These are phyloP conservation scores for Stomatorhinus ivindoensis DNA, from an alignment of 2,113 vertebrate genomes.

Conservation along the genomic window DNA sequence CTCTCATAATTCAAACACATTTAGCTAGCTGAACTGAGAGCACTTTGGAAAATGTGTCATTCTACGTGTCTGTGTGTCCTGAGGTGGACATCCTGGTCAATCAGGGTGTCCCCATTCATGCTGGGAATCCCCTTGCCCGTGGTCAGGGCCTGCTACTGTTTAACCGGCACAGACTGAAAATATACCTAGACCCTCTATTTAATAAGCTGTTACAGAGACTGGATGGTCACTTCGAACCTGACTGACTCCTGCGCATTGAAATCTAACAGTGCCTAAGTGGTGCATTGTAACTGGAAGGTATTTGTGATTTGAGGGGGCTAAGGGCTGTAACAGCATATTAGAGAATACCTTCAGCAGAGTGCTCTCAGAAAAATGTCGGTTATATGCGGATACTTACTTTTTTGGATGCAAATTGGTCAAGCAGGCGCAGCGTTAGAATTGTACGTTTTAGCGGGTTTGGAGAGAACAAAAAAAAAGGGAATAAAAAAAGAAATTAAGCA, in stretches of 20 bases:
- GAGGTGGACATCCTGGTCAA: not conserved
- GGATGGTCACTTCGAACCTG: not conserved
- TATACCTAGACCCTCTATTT: not conserved
- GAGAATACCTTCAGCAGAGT: not conserved
- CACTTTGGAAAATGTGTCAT: not conserved
- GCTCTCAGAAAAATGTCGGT: not conserved
- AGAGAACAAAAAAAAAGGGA: not conserved
- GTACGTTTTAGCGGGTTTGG: not conserved
- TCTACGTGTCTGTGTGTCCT: not conserved
- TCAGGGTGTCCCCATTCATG: not conserved
- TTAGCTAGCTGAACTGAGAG: not conserved
- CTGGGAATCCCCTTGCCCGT: not conserved
- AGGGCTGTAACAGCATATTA: not conserved
- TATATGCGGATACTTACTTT: not conserved
- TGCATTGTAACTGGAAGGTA: not conserved
- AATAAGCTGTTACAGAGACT: not conserved
- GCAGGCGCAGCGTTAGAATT: not conserved
- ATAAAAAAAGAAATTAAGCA: not conserved
- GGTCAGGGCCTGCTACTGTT: not conserved
- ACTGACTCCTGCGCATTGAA: not conserved
- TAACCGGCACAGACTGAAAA: not conserved
- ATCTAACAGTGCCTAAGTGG: not conserved
- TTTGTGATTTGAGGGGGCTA: not conserved
- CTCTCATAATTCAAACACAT: not conserved
- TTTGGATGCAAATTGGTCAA: not conserved